Conservation (phyloP, 2,888 invertebrate species). For the Galerucella nymphaeae region DNA sequence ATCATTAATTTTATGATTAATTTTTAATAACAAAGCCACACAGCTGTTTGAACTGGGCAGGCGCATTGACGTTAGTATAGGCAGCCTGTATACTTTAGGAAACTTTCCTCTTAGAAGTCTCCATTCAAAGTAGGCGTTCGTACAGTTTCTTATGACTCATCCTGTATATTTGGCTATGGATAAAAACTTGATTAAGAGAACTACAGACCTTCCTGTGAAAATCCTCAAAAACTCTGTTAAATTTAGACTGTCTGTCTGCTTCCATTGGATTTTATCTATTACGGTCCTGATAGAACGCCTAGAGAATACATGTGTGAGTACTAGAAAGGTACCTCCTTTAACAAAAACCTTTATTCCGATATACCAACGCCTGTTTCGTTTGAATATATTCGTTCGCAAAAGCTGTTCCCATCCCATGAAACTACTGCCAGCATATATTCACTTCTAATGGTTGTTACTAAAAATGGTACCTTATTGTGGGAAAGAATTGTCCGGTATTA, state of each 20-base stretch:
- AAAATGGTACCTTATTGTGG: constrained; percentile 17
- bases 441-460: constrained; percentile 8
- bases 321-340: constrained; percentile 6
- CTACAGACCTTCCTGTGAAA: too few relatives aligned
- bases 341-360: constrained; percentile 24
- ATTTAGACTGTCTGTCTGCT: neutral
- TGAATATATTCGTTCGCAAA: constrained; percentile 21
- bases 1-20: too few relatives aligned
- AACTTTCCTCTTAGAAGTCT: too few relatives aligned
- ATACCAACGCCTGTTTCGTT: constrained; percentile 28
- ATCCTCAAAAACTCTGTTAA: too few relatives aligned
- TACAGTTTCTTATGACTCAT: too few relatives aligned
- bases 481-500: constrained; percentile 4
- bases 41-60: too few relatives aligned
- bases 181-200: too few relatives aligned
- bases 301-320: neutral
- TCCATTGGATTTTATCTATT: neutral
- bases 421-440: constrained; percentile 6
- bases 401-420: constrained; percentile 5
- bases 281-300: constrained; percentile 9
- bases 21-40: too few relatives aligned
- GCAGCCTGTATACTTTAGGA: too few relatives aligned
- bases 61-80: too few relatives aligned
- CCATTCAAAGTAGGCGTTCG: too few relatives aligned
- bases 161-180: too few relatives aligned